Conservation (phyloP, 2,113 vertebrate genomes). For the Irena cyanogastra region DNA sequence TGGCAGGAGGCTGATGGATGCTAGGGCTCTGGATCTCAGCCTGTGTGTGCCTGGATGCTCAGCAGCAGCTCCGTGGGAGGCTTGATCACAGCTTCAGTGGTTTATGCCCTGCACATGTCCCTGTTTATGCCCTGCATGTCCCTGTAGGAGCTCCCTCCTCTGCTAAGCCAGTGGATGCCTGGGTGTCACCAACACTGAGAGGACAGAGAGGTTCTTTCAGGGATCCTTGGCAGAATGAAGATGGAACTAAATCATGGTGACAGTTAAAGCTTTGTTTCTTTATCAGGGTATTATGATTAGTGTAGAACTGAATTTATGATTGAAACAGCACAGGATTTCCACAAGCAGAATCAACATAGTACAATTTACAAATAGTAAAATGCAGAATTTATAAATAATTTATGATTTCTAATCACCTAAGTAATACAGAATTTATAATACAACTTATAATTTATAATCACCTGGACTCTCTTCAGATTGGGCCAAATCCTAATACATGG, state of each 20-base stretch:
- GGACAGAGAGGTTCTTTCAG: background rate
- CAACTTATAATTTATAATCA: background rate
- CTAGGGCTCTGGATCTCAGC: background rate
- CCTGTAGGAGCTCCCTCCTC: background rate
- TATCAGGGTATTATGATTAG: background rate
- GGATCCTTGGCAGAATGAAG: background rate
- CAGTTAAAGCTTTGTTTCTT: background rate
- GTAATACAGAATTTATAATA: background rate
- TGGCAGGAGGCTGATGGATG: background rate
- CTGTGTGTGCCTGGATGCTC: background rate
- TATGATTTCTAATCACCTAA: background rate
- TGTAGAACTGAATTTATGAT: background rate
- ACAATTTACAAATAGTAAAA: background rate
- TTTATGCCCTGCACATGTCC: background rate
- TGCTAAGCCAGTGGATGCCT: background rate
- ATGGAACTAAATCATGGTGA: background rate
- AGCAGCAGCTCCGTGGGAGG: background rate
- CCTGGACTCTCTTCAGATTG: background rate
- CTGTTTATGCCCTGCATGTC: too few relatives aligned
- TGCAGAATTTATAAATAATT: background rate
- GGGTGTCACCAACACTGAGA: background rate
- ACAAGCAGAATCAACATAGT: background rate
- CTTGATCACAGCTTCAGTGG: background rate
- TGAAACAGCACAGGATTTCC: background rate
- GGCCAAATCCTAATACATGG: background rate